These are phyloP conservation scores for Hippocampus abdominalis DNA, from an alignment of 2,113 vertebrate genomes.

Conservation along the genomic window DNA sequence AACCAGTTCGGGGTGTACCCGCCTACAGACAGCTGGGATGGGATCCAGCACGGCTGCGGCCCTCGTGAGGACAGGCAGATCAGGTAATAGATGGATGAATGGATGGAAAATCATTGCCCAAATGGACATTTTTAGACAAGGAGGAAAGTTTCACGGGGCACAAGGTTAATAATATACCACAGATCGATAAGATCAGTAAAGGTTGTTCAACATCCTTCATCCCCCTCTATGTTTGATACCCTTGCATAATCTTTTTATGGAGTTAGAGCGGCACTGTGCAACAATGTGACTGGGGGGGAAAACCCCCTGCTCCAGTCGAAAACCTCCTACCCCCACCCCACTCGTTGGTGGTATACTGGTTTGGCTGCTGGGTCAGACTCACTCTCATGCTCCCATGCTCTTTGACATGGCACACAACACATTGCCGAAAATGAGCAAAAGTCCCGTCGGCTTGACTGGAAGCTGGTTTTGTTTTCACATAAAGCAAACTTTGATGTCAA, in stretches of 20 bases:
- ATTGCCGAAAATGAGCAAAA: constrained; percentile 37
- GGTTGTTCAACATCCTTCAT: constrained; percentile 18
- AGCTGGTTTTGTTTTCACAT: constrained; percentile 1
- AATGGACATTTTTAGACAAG: background rate
- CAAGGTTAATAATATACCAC: constrained; percentile 10
- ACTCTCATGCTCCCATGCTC: constrained; percentile 70
- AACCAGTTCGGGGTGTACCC: too few species aligned
- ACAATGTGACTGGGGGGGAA: constrained; percentile 65
- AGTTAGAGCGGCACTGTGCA: constrained; percentile 3
- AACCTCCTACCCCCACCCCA: constrained; percentile 13
- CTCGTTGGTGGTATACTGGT: constrained; percentile 38
- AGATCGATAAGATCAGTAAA: constrained; percentile 12
- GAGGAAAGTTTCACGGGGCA: background rate
- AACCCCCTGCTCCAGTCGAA: constrained; percentile 37
- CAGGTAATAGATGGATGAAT: too few species aligned
- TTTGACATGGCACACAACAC: constrained; percentile 61
- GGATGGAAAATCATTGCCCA: background rate
- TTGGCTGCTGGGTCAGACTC: constrained; percentile 53
- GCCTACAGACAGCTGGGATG: too few species aligned
- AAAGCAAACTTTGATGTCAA: background rate
- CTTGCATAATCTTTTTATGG: constrained; percentile 43
- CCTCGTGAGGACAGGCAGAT: too few species aligned
- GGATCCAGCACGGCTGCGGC: too few species aligned
- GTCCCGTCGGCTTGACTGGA: constrained; percentile 9
- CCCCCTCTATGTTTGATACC: constrained; percentile 9